Evolutionary conservation across 2,888 invertebrate genomes (phyloP), one percentile per base, ranked within the genome.

Genomic region (Tigriopus californicus): DNA sequence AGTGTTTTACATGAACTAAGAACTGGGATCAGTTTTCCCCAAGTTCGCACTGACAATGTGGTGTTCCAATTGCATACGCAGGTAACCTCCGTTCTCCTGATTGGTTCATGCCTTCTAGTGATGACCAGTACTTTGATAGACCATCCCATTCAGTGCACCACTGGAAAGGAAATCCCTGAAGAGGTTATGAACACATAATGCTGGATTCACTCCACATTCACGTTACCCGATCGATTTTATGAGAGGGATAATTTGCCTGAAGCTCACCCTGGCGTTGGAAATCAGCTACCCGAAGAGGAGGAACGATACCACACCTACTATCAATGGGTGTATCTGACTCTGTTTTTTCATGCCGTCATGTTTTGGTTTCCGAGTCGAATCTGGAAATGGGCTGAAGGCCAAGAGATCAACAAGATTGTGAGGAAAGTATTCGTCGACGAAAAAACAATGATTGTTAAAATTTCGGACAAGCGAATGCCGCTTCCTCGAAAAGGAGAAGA

Each of bases 241-340:
- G 8, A 33, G 4, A 3, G 33, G 4, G 8, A 8, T n/a, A n/a
- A n/a, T n/a, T n/a, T n/a, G n/a, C n/a, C n/a, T 8, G 33, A 33
- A 8, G 49, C 49, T 22, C 49, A 49, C 22, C 49, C 49, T 49
- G 49, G 49, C 6, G 49, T 49, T 4, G 8, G 33, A 33, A 22
- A 22, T 49, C 20, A 20, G 11, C 49, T 22, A 11, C 20, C 15
- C 3, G 15, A 49, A 4, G 20, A 49, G 11, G 15, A 15, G 11
- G 49, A 20, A 22, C 85, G 85, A 70, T 87, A 90, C 72, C 90
- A 91, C 74, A 90, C 89, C 70, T 91, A 91, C 73, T 91, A 91
- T 73, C 90, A 91, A 79, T 91, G 90, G 90, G 90, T 91, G 67
- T 89, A 88, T 73, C 89, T 91, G 70, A 83, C 83, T 65, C 77